Evolutionary conservation across 2,113 vertebrate species (phyloP).

Genomic region (Hoplias malabaricus): DNA sequence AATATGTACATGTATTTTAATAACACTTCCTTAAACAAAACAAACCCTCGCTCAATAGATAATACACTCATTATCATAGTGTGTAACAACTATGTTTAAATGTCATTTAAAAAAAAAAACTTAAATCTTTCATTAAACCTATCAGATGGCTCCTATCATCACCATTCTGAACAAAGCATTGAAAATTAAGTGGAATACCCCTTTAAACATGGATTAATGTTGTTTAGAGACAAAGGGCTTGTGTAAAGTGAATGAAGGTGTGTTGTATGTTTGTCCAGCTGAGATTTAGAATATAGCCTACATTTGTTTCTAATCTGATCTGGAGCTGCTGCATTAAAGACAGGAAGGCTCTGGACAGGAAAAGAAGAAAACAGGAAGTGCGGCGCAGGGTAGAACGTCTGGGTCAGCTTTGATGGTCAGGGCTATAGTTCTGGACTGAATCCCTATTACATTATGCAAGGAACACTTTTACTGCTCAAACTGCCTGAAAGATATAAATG

Average conservation of each 20-base stretch:
- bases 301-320: background rate
- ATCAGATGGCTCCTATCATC: no score
- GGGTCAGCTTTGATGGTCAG: background rate
- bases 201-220: background rate
- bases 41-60: no score
- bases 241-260: background rate
- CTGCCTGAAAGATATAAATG: no score
- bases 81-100: no score
- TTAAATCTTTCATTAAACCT: no score
- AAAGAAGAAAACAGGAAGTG: slow-evolving; percentile 5
- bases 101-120: no score
- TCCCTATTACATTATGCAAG: no score
- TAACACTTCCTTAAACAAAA: no score
- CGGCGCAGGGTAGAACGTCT: background rate
- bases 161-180: no score
- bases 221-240: background rate
- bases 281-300: background rate
- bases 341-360: background rate
- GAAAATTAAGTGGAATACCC: background rate
- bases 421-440: background rate
- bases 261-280: background rate
- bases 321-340: background rate
- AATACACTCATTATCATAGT: no score
- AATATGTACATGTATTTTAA: no score
- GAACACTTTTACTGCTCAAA: no score